phyloP scores from a whole-genome alignment of 2,888 invertebrate genomes.

The Scaeva pyrastri region DNA sequence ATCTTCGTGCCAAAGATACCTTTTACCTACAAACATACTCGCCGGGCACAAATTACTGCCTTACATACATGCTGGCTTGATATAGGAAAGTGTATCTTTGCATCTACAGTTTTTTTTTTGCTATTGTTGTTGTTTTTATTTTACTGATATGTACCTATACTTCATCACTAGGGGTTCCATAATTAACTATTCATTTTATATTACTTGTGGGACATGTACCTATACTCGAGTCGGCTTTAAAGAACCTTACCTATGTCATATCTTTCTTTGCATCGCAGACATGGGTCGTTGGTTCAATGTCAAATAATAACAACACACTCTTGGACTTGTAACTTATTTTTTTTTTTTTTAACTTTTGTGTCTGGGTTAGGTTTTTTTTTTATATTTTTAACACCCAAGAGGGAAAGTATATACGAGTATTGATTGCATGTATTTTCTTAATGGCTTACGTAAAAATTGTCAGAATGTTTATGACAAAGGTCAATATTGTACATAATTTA shows the following conservation, averaged over 20 bases:
- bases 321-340: constrained; percentile 33
- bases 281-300: constrained; percentile 46
- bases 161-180: background rate
- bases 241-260: constrained; percentile 41
- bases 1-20: constrained; percentile 34
- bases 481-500: too few species aligned
- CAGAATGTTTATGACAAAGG: background rate
- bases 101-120: constrained; percentile 22
- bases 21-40: background rate
- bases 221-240: too few species aligned
- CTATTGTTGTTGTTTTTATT: too few species aligned
- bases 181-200: constrained; percentile 5
- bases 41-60: background rate
- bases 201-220: constrained; percentile 6
- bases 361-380: background rate
- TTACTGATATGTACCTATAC: too few species aligned
- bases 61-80: background rate
- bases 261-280: constrained; percentile 12
- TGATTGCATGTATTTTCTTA: background rate
- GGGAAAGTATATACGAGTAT: constrained; percentile 6
- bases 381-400: background rate
- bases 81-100: background rate
- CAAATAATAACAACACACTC: constrained; percentile 12
- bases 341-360: constrained; percentile 28
- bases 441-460: background rate